Evolutionary conservation across 2,888 invertebrate genomes (phyloP).

Genomic region (Orthosia cruda): DNA sequence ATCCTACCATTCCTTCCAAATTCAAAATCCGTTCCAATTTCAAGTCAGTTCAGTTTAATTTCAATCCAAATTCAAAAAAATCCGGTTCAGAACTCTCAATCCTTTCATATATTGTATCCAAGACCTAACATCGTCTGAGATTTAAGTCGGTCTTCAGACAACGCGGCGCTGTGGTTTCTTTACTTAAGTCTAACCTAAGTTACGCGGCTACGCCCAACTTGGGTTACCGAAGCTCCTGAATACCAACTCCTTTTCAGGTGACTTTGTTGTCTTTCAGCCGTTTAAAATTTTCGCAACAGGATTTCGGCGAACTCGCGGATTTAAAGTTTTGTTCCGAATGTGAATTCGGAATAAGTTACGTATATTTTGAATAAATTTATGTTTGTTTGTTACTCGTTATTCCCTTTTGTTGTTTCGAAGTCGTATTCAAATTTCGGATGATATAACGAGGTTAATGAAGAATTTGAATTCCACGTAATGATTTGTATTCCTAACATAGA

Average conservation of each 20-base stretch:
- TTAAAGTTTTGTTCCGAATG: conserved; percentile 84
- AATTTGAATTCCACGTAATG: conserved; percentile 53
- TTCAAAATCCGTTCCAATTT: too few species aligned
- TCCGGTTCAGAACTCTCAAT: conserved; percentile 45
- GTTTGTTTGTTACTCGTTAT: conserved; percentile 70
- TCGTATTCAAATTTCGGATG: conserved; percentile 65
- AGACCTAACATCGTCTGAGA: conserved; percentile 79
- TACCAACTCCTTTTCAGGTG: conserved; percentile 87
- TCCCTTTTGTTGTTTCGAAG: conserved; percentile 65
- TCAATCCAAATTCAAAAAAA: conserved; percentile 16
- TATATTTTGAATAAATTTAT: conserved; percentile 77
- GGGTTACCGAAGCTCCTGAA: conserved; percentile 84
- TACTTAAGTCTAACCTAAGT: conserved; percentile 88
- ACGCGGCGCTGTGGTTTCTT: conserved; percentile 88
- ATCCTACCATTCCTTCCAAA: too few species aligned
- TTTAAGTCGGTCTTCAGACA: conserved; percentile 88
- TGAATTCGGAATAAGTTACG: conserved; percentile 73
- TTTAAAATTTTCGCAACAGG: conserved; percentile 83
- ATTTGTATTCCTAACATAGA: conserved; percentile 22
- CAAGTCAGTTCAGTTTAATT: not conserved
- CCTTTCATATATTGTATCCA: conserved; percentile 73
- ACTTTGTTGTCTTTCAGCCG: conserved; percentile 80
- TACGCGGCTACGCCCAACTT: conserved; percentile 87
- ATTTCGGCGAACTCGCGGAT: conserved; percentile 81
- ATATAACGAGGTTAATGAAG: conserved; percentile 59